Percentiles rank a stretch among this genome's conserved stretches.
Conservation (phyloP, 2,797 vertebrate genomes). For the Eremophila alpestris region DNA sequence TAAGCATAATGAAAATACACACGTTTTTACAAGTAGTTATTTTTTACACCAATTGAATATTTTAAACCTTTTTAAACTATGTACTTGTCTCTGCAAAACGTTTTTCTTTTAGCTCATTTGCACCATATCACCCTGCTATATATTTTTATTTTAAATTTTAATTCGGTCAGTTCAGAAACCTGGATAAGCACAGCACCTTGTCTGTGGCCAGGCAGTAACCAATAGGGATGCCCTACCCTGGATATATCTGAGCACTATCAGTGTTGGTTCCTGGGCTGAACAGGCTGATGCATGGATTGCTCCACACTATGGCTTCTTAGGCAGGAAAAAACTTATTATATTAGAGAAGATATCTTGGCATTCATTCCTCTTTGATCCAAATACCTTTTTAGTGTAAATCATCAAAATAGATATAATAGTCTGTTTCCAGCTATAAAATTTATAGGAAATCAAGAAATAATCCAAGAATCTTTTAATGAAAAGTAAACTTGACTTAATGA, state of each 20-base stretch:
- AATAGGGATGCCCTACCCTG: neutral
- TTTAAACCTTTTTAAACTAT: slow-evolving; percentile 70
- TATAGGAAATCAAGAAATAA: slow-evolving; percentile 56
- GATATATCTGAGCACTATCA: neutral
- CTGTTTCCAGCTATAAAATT: slow-evolving; percentile 61
- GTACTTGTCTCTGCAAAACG: slow-evolving; percentile 65
- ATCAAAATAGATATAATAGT: slow-evolving; percentile 41
- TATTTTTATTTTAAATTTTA: neutral
- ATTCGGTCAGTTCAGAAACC: neutral
- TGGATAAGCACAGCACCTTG: neutral
- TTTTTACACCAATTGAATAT: slow-evolving; percentile 73
- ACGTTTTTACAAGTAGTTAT: slow-evolving; percentile 69
- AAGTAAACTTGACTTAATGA: slow-evolving; percentile 55
- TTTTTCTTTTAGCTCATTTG: slow-evolving; percentile 55
- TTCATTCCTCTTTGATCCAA: neutral
- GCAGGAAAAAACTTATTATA: neutral
- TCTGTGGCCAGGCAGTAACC: neutral
- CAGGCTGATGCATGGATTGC: neutral
- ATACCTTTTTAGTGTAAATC: slow-evolving; percentile 44
- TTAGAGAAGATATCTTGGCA: neutral
- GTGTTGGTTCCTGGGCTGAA: neutral
- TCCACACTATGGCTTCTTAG: neutral
- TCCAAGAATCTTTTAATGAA: slow-evolving; percentile 60
- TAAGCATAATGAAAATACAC: slow-evolving; percentile 75
- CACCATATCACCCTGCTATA: neutral